phyloP scores from a whole-genome alignment of 2,888 invertebrate species.

The Hypselothyrea guttata region DNA sequence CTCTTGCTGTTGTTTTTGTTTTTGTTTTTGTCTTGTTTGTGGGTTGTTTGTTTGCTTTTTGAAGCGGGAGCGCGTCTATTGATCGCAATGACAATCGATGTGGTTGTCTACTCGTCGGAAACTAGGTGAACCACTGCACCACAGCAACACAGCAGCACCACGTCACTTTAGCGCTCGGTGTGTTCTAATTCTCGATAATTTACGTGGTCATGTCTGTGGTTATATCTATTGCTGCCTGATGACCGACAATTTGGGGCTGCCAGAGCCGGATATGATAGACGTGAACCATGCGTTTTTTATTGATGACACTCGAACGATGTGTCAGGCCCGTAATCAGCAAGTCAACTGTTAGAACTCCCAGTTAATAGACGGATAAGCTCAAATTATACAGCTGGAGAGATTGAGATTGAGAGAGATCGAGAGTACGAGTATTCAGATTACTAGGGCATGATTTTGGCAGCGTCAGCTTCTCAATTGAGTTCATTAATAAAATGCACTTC shows the following conservation, averaged over 20 bases:
- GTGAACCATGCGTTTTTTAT: conserved; percentile 16
- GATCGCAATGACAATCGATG: conserved; percentile 72
- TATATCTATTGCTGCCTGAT: conserved; percentile 27
- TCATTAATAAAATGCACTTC: conserved; percentile 30
- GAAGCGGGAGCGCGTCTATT: conserved; percentile 50
- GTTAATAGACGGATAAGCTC: not conserved
- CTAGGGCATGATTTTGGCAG: too few species aligned
- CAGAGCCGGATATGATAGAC: conserved; percentile 60
- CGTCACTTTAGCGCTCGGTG: conserved; percentile 27
- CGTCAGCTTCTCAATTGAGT: not conserved
- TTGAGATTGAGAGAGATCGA: too few species aligned
- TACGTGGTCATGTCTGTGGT: conserved; percentile 36
- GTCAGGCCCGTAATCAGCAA: conserved; percentile 23
- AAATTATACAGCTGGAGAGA: too few species aligned
- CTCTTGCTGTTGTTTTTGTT: conserved; percentile 8
- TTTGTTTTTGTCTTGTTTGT: conserved; percentile 38
- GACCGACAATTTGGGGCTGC: conserved; percentile 54
- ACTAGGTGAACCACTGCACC: conserved; percentile 72
- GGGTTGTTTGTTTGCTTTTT: conserved; percentile 44
- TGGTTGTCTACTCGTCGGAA: conserved; percentile 45
- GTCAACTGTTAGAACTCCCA: too few species aligned
- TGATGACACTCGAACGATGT: conserved; percentile 14
- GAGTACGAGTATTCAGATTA: not conserved
- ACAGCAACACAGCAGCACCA: conserved; percentile 12
- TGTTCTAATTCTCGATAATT: conserved; percentile 72